Evolutionary conservation across 1,140 invertebrate species (phyloP), one percentile per base, ranked within the genome.

Genomic region (Drosophila obscura): DNA sequence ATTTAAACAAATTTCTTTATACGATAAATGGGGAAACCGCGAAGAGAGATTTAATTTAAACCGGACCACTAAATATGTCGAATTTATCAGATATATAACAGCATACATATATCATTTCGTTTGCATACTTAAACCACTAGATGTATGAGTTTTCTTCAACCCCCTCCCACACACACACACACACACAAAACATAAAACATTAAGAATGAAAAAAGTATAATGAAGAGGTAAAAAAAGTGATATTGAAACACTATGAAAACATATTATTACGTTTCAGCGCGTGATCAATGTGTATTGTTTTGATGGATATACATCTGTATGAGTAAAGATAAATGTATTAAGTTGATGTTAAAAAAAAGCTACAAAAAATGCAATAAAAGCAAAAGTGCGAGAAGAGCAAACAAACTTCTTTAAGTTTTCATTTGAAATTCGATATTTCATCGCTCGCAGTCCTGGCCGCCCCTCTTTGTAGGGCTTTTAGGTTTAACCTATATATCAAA

Each of bases 211-310:
- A 64, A 44, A 59, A 68, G 68, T 53, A 28, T 44, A 68, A 69
- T 69, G 77, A 66, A 49, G 77, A 66, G 60, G 69, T 78, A 69
- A 50, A 60, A 60, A 80, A 85, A 87, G 82, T 87, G 82, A 87
- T 87, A 87, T 88, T 87, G 73, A 75, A 79, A 77, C 82, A 87
- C 82, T 82, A 82, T 87, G 74, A 82, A 85, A 88, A 66, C 69
- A 76, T 75, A 79, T 82, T 87, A 77, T 88, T 88, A 79, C 79
- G 74, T 75, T 67, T 62, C 39, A 26, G 61, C 59, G 50, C 82
- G 78, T 87, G 82, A 87, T 62, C 46, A 71, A 87, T 87, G 75
- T 73, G 75, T 76, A 76, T 87, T 87, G 82, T 87, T 87, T 87
- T 72, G 83, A 87, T 63, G 65, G 75, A 88, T 88, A 87, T 82